Conservation (phyloP, 2,888 invertebrate species). For the Camptogramma bilineatum region DNA sequence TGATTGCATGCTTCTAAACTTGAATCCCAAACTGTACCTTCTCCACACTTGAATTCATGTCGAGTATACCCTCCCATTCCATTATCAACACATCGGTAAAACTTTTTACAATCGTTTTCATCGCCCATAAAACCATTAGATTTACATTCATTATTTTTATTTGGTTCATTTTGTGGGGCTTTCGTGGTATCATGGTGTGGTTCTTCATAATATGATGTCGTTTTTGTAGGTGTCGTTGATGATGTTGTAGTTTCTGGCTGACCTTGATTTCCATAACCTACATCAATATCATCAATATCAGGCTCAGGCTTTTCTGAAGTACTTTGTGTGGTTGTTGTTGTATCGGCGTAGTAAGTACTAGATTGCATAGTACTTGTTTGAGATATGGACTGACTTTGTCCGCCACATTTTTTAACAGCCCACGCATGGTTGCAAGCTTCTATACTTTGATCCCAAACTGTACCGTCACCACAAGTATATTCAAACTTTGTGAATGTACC, state of each 20-base stretch:
- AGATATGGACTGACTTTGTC: constrained; percentile 40
- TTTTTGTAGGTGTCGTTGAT: constrained; percentile 39
- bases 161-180: constrained; percentile 12
- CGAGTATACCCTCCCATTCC: constrained; percentile 85
- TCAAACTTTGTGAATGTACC: constrained; percentile 80
- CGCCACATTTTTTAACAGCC: constrained; percentile 66
- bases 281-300: constrained; percentile 47
- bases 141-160: constrained; percentile 59
- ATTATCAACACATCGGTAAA: constrained; percentile 88
- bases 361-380: constrained; percentile 35
- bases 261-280: constrained; percentile 49
- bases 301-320: constrained; percentile 37
- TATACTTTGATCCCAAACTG: constrained; percentile 86
- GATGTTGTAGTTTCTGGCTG: constrained; percentile 32
- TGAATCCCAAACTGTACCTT: constrained; percentile 88
- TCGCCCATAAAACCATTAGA: constrained; percentile 86
- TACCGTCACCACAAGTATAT: constrained; percentile 86
- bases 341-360: constrained; percentile 33
- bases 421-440: constrained; percentile 86
- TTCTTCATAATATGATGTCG: constrained; percentile 33
- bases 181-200: constrained; percentile 26
- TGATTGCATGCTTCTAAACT: constrained; percentile 85
- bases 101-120: constrained; percentile 85
- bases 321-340: constrained; percentile 41
- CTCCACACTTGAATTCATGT: constrained; percentile 88